Evolutionary conservation across 2,888 invertebrate genomes (phyloP), one percentile per base, ranked within the genome.

Genomic region (Incurvaria masculella): DNA sequence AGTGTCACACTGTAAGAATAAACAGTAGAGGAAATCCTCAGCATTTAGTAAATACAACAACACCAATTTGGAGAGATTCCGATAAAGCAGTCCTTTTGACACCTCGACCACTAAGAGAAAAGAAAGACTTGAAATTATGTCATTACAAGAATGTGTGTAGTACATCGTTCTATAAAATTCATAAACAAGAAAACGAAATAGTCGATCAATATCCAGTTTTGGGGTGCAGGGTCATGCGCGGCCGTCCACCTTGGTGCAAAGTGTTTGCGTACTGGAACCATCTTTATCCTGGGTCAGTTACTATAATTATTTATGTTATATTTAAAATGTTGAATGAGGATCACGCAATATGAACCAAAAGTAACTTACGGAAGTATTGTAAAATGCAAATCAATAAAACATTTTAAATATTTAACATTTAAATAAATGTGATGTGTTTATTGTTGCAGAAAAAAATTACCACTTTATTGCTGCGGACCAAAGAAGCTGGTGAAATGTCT

Each of bases 261-360:
- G 67, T 74, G 18, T 79, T 80, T 59, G 72, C 72, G 45, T 74
- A 75, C 57, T 79, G 76, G 75, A 72, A 72, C 49, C 71, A 76
- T 62, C 65, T 79, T 55, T 79, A 79, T 58, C 74, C 75, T 8
- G 59, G 63, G 79, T 79, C 59, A 65, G 66, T 45, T 1, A 1
- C n/a, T 41, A 21, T 5, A 14, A 5, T 5, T 18, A 43, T 23
- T 17, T 39, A 14, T 23, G 11, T 49, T 44, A 21, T n/a, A 39
- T 16, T n/a, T 2, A 40, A 14, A 8, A 40, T 14, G 6, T 8
- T 40, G 17, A 16, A 40, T 17, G 17, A 6, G 40, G n/a, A n/a
- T n/a, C n/a, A n/a, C n/a, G n/a, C n/a, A n/a, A n/a, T n/a, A n/a
- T n/a, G n/a, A n/a, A n/a, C n/a, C n/a, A n/a, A n/a, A n/a, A n/a